phyloP scores from a whole-genome alignment of 2,888 invertebrate species.

The Temnothorax unifasciatus region DNA sequence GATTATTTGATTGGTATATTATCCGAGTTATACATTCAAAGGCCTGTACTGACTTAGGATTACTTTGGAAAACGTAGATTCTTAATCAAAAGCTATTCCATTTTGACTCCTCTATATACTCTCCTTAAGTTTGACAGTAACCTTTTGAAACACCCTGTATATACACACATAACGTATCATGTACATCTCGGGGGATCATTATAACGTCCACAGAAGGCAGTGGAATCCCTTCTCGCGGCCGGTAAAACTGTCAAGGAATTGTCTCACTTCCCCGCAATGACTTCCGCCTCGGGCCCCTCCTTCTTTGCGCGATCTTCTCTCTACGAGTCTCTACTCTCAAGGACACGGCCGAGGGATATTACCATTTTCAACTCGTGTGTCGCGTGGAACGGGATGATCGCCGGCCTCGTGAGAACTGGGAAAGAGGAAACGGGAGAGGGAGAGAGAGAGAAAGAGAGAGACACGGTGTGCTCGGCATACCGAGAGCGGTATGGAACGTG shows the following conservation, averaged over 20 bases:
- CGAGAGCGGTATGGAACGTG: background rate
- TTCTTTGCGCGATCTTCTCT: constrained; percentile 47
- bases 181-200: constrained; percentile 70
- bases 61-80: no score
- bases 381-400: constrained; percentile 63
- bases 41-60: no score
- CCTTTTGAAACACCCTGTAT: background rate
- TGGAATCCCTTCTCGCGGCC: constrained; percentile 60
- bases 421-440: constrained; percentile 39
- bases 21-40: no score
- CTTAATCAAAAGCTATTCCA: no score
- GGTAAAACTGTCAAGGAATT: constrained; percentile 70
- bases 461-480: background rate
- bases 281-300: constrained; percentile 69
- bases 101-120: no score
- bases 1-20: no score
- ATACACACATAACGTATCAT: constrained; percentile 62
- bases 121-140: no score
- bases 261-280: constrained; percentile 70
- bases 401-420: constrained; percentile 68
- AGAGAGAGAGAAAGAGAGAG: background rate
- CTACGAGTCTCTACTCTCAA: constrained; percentile 54
- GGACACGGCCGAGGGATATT: constrained; percentile 67
- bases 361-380: constrained; percentile 74
- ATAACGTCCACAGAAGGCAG: constrained; percentile 71